Evolutionary conservation across 2,888 invertebrate genomes (phyloP), one percentile per base, ranked within the genome.

Genomic region (Sicus ferrugineus): DNA sequence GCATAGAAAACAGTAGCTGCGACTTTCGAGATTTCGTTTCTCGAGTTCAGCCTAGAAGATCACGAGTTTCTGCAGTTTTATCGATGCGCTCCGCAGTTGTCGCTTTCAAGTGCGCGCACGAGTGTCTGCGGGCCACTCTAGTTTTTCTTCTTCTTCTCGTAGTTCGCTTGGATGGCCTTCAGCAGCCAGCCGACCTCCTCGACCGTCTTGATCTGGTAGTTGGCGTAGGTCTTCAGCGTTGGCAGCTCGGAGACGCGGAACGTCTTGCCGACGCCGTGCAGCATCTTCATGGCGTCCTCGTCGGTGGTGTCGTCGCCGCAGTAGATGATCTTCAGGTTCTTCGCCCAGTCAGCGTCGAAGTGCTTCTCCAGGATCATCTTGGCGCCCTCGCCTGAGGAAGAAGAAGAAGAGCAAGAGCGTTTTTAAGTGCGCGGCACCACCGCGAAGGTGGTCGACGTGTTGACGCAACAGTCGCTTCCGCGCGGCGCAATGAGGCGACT

Each of bases 281-380:
- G 77, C 72, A 94, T 93, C 89, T 90, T 88, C 91, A 95, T 95
- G 61, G 95, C 95, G 83, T 95, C 95, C 86, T 95, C 95, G 82
- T 95, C 95, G 7, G 95, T 95, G 73, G 89, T 90, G 83, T 95
- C 95, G 83, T 95, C 95, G 72, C 95, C 95, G 62, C 91, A 94
- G 80, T 95, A 95, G 76, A 95, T 92, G 77, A 95, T 91, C 76
- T 92, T 87, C 74, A 92, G 89, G 72, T 92, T 87, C 79, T 91
- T 91, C 76, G 90, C 89, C 92, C 92, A 93, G 77, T 93, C 91
- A n/a, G 91, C 89, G 21, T 92, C 92, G 80, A 92, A 93, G 23
- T 91, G 90, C 30, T 91, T 92, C 71, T 92, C 88, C 72, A 93
- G 84, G 76, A 93, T 92, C 83, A 92, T 92, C 80, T 92, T 91